These are phyloP conservation scores for Aix galericulata DNA, from an alignment of 2,113 vertebrate species.

Conservation along the genomic window DNA sequence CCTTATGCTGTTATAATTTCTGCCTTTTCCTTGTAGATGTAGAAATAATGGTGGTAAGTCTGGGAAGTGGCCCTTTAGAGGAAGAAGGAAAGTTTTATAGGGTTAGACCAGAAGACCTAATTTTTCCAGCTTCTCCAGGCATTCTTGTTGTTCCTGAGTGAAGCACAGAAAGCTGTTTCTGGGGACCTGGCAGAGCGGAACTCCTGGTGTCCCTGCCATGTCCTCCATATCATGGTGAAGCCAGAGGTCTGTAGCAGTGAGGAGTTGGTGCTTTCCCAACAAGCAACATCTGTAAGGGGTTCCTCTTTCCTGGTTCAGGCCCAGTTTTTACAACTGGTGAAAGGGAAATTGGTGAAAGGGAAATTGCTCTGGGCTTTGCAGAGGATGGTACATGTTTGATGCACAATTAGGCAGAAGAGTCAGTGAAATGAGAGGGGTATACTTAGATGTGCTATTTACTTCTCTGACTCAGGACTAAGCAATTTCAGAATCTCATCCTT, in stretches of 20 bases:
- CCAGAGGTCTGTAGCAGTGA: neutral
- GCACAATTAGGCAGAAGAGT: neutral
- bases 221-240: rapidly evolving
- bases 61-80: neutral
- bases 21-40: neutral
- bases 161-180: neutral
- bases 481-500: neutral
- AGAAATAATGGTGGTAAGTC: neutral
- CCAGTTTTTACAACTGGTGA: neutral
- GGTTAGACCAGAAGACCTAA: neutral
- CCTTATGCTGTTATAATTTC: neutral
- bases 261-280: neutral
- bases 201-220: neutral
- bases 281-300: neutral
- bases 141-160: neutral
- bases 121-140: neutral
- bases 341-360: neutral
- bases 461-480: neutral
- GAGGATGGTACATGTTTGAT: neutral
- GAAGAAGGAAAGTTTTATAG: neutral
- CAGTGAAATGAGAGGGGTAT: neutral
- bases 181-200: neutral
- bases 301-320: neutral
- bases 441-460: neutral
- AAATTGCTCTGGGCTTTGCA: neutral